Base-by-base conservation (phyloP, 2,888 invertebrate species). In the Panorpa germanica region DNA sequence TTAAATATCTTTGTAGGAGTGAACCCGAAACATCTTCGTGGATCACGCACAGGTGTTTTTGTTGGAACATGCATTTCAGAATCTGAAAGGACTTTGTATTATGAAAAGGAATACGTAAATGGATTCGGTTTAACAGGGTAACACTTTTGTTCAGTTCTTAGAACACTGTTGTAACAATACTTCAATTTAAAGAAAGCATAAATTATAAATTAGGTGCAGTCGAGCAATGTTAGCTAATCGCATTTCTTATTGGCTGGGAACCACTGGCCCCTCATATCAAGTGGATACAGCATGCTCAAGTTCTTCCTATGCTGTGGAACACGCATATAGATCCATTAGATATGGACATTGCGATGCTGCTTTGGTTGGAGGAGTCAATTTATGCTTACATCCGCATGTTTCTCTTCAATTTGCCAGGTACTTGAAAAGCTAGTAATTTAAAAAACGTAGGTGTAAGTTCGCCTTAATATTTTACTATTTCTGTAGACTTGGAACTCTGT, bases 281-380 rank as follows among this genome's bases (percentile, higher is more conserved):
- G 65, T 81, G 10, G 86, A 88, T 54, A 81, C 85, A 1, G 88
- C 86, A 2, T 88, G 88, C 49, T 83, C 82, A 10, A 85, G 85
- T 25, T 77, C 82, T 16, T 57, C 83, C 23, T 67, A 75, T 39
- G 86, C 85, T 1, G 39, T 86, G 31, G 78, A 86, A 41, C 70
- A 76, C 29, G 78, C 75, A 15, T 74, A 70, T 49, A 58, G 62
- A 24, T 62, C 74, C 0, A 71, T 83, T 26, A 56, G 70, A 25
- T 61, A 64, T 33, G 82, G 80, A 0, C 64, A 69, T 30, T 81
- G 83, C 44, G 83, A 88, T 31, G 59, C 70, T 2, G 86, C 85
- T 2, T 66, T 90, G 25, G 82, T 88, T 1, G 82, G 76, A 5
- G 85, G 83, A 2, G 65, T 71, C 18, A 80, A 77, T 46, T 50